These are phyloP conservation scores for Protosalanx chinensis DNA, from an alignment of 2,797 vertebrate species.

Conservation along the genomic window DNA sequence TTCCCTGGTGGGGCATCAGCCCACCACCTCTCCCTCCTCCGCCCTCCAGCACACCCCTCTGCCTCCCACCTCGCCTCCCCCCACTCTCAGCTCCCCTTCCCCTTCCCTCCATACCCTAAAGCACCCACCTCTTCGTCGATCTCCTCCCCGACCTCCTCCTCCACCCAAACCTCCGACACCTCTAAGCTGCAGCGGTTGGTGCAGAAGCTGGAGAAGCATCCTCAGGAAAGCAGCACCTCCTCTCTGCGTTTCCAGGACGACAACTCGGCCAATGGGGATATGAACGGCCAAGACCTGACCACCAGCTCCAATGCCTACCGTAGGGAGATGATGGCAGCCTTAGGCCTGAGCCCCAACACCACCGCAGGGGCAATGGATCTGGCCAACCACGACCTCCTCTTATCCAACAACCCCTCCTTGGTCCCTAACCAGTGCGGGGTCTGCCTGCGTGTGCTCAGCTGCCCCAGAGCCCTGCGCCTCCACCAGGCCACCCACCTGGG, in stretches of 20 bases:
- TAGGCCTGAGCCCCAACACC: slow-evolving; percentile 72
- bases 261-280: slow-evolving; percentile 50
- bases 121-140: slow-evolving; percentile 65
- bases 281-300: slow-evolving; percentile 62
- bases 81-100: slow-evolving; percentile 72
- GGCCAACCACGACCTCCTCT: slow-evolving; percentile 54
- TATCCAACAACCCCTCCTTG: slow-evolving; percentile 47
- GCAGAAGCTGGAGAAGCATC: slow-evolving; percentile 87
- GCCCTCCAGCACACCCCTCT: slow-evolving; percentile 60
- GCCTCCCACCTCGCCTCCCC: slow-evolving; percentile 67
- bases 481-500: slow-evolving; percentile 90
- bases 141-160: slow-evolving; percentile 62
- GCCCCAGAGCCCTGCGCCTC: slow-evolving; percentile 85
- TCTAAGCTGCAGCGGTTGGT: slow-evolving; percentile 89
- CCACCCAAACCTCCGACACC: slow-evolving; percentile 79
- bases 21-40: slow-evolving; percentile 73
- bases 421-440: slow-evolving; percentile 87
- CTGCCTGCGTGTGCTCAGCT: slow-evolving; percentile 86
- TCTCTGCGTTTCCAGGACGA: slow-evolving; percentile 52
- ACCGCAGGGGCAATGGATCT: slow-evolving; percentile 37
- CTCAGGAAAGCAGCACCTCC: slow-evolving; percentile 48
- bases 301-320: slow-evolving; percentile 68
- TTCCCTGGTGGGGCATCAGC: slow-evolving; percentile 72
- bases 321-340: slow-evolving; percentile 77
- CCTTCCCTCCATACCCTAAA: slow-evolving; percentile 78